Evolutionary conservation across 1,140 invertebrate species (phyloP).

Genomic region (Brachionus manjavacas): DNA sequence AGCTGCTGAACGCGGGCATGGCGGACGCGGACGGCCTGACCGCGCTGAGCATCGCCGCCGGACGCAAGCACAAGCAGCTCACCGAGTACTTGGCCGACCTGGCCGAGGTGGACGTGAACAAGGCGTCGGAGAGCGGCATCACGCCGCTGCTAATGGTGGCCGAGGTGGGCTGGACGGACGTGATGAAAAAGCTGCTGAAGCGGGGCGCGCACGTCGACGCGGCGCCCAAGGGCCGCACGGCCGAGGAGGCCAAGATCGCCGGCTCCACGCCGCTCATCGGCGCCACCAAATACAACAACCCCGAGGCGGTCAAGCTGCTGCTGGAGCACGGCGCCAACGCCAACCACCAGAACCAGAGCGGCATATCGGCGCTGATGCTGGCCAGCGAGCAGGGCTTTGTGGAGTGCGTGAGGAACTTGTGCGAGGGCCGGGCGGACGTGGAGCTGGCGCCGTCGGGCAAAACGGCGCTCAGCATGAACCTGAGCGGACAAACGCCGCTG

Average conservation of each 20-base stretch:
- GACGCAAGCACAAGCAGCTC: conserved; percentile 42
- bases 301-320: conserved; percentile 28
- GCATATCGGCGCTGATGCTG: conserved; percentile 42
- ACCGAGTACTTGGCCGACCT: conserved; percentile 30
- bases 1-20: conserved; percentile 38
- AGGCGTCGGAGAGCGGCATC: conserved; percentile 38
- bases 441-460: conserved; percentile 40
- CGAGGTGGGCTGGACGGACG: conserved; percentile 43
- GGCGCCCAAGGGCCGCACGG: conserved; percentile 10
- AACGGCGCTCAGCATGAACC: conserved; percentile 32
- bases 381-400: conserved; percentile 39
- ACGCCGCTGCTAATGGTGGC: conserved; percentile 42
- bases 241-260: conserved; percentile 42
- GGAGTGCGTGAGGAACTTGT: conserved; percentile 31
- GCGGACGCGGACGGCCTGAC: conserved; percentile 36
- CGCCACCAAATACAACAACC: conserved; percentile 43
- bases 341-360: conserved; percentile 42
- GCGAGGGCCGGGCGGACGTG: conserved; percentile 2
- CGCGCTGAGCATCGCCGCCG: conserved; percentile 38
- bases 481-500: conserved; percentile 67
- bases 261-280: conserved; percentile 41
- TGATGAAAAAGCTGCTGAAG: conserved; percentile 30
- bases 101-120: conserved; percentile 40
- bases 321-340: conserved; percentile 34
- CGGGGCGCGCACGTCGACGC: conserved; percentile 40